Percentiles rank a stretch among this genome's conserved stretches.
Evolutionary conservation across 2,797 vertebrate species (phyloP).

Genomic region (Aythya fuligula): DNA sequence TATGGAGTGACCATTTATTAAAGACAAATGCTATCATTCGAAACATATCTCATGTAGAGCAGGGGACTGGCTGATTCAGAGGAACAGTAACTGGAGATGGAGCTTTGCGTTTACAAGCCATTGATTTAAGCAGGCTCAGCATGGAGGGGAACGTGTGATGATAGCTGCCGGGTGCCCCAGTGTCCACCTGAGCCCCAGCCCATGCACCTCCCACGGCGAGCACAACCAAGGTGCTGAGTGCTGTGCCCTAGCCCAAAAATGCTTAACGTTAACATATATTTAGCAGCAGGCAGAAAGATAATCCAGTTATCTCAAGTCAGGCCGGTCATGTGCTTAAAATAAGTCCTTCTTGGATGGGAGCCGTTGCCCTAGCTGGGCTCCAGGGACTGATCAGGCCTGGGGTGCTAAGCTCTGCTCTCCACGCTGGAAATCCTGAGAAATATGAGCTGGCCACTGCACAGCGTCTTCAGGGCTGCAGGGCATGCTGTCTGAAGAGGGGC

Average conservation of each 20-base stretch:
- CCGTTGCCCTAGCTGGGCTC: not conserved
- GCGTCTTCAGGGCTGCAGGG: not conserved
- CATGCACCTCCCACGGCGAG: rapidly evolving
- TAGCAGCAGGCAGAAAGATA: not conserved
- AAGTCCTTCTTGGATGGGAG: not conserved
- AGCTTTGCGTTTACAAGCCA: not conserved
- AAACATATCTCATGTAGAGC: not conserved
- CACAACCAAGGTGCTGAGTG: not conserved
- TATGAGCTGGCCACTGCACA: not conserved
- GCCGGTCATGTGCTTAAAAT: not conserved
- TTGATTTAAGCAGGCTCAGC: not conserved
- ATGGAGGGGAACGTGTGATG: not conserved
- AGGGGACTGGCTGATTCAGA: not conserved
- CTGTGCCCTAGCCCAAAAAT: rapidly evolving
- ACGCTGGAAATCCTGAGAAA: not conserved
- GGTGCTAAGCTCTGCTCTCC: not conserved
- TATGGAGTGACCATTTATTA: conserved; percentile 58
- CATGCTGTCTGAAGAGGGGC: not conserved
- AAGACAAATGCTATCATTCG: conserved; percentile 64
- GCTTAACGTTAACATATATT: not conserved
- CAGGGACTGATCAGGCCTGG: not conserved
- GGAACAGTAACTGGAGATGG: conserved; percentile 25
- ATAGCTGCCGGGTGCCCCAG: conserved; percentile 1
- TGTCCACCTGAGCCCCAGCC: not conserved
- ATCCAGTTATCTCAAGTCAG: not conserved